phyloP scores from a whole-genome alignment of 2,113 vertebrate genomes.

The Tragelaphus scriptus region DNA sequence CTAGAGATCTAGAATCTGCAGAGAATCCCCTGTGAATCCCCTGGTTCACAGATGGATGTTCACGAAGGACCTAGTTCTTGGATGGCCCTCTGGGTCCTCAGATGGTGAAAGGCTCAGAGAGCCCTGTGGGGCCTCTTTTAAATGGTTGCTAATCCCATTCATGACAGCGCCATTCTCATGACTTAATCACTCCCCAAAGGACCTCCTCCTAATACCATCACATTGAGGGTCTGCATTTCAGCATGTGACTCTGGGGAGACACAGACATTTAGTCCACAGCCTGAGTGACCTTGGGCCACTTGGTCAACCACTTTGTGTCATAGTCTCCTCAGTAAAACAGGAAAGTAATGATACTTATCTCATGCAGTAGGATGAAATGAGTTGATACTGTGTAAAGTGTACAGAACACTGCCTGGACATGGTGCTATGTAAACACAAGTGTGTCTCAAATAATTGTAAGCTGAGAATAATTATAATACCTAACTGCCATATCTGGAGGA shows the following conservation, averaged over 20 bases:
- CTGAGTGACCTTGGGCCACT: background rate
- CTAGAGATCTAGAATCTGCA: background rate
- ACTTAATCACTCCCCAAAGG: background rate
- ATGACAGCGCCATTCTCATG: background rate
- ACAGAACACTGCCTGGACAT: background rate
- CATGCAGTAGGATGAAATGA: background rate
- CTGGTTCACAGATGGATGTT: background rate
- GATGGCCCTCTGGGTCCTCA: background rate
- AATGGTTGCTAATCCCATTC: no score
- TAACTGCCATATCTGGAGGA: background rate
- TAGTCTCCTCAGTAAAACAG: background rate
- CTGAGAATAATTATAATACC: background rate
- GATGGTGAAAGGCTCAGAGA: background rate
- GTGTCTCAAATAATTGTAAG: background rate
- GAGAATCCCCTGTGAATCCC: background rate
- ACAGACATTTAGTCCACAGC: background rate
- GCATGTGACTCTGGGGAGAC: background rate
- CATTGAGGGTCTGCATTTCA: background rate
- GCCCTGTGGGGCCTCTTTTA: background rate
- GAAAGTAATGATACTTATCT: background rate
- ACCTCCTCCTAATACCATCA: background rate
- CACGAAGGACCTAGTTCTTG: background rate
- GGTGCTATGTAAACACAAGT: background rate
- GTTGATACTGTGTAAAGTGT: background rate
- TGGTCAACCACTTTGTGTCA: background rate